Base-by-base conservation (phyloP, 64 coral and sea anemone species). In the Montipora efflorescens region DNA sequence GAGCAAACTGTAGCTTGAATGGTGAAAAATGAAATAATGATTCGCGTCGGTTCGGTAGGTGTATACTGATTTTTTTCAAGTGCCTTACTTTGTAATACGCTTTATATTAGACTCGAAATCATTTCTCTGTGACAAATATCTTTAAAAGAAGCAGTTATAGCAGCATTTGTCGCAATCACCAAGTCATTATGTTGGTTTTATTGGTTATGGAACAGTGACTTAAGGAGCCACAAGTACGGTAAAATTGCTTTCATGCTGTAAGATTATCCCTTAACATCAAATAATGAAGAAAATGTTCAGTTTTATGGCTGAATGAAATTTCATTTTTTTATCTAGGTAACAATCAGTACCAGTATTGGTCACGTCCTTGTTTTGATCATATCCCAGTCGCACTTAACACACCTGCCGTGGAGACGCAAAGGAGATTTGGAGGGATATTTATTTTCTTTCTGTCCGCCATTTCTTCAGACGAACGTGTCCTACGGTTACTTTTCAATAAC, bases 51-150 rank as follows among this genome's bases (percentile, higher is more conserved):
- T 86, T 86, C 46, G 82, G 20, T 71, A 43, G 70, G 71, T 86
- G 46, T 86, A 86, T 50, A 72, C 47, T 71, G 64, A 9, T 67
- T 19, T 86, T 85, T 86, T 19, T 86, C 82, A 86, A 86, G 82
- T 86, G 47, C 66, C 43, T 70, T 67, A 86, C 7, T 57, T 8
- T 86, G 82, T 51, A 64, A 50, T 86, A 86, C 64, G 82, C 45
- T 47, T 86, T 86, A 86, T 86, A 86, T 86, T 86, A 86, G 82
- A 86, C 64, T 86, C 82, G 75, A 67, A 74, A 81, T 92, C 82
- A 92, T 92, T 92, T 92, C 82, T 92, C 82, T 83, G 70, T 92
- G 90, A 92, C 90, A 84, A 92, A 92, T 92, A 84, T 86, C 90
- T 86, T 92, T 86, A 92, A 83, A 92, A 92, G 72, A 84, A 92